Base-by-base conservation (phyloP, 2,113 vertebrate species). In the Dipodomys ordii region DNA sequence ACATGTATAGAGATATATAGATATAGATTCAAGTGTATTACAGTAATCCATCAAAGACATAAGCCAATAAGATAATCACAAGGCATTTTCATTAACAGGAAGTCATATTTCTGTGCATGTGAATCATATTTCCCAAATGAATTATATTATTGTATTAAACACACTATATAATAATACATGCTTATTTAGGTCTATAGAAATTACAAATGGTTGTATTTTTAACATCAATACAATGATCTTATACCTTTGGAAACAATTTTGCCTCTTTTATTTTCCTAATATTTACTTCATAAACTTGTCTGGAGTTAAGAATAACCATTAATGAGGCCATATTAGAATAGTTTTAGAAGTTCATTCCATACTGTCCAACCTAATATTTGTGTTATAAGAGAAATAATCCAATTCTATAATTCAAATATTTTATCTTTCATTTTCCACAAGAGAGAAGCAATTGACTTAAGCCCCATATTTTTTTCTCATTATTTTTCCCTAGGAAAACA, bases 181-280 rank as follows among this genome's bases (percentile, higher is more conserved):
- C 60, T 96, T n/a, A 77, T 6, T 9, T 49, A 49, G 9, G 9
- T 53, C 79, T 60, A 19, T 22, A 30, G 68, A 46, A 8, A 64
- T 39, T 91, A 49, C 53, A 74, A 87, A 71, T 0, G 4, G 68
- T 53, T 82, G 39, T 6, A 39, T 39, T 30, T 87, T 88, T 53
- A 53, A 22, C 2, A 60, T 49, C 39, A 57, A 64, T 1, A 44
- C 67, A 64, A 68, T 69, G 6, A 22, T 4, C 19, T 77, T 65
- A n/a, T 19, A 86, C 68, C 28, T 73, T 91, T 39, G 22, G 4
- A 25, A 20, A 79, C 80, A 49, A n/a, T 93, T 79, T 65, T 62
- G n/a, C 18, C 72, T 53, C 79, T 80, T 39, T 39, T 78, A 88
- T 82, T 87, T 96, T 78, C 68, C 27, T 35, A 49, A 16, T 69